Percentiles rank a stretch among this genome's conserved stretches.
These are phyloP conservation scores for Lepidocyrtoides sp. DNA, from an alignment of 2,888 invertebrate species.

Conservation along the genomic window DNA sequence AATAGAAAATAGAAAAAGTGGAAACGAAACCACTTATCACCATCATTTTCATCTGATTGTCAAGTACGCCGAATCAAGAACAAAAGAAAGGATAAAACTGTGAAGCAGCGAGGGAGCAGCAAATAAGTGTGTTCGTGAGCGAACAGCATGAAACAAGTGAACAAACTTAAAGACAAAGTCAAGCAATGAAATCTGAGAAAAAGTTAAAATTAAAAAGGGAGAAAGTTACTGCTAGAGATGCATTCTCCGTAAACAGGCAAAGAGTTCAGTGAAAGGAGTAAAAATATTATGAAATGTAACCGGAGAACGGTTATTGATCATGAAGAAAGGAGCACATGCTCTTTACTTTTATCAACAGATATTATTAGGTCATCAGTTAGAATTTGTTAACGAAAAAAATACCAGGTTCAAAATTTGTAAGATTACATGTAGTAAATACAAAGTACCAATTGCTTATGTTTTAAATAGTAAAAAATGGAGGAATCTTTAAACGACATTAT, in stretches of 20 bases:
- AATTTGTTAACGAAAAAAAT: too few species aligned
- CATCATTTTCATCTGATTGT: conserved; percentile 22
- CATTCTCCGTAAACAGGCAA: background rate
- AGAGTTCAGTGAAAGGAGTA: too few species aligned
- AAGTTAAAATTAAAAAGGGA: conserved; percentile 39
- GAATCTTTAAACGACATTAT: background rate
- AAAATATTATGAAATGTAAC: too few species aligned
- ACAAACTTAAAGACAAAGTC: conserved; percentile 1
- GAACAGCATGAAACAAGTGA: background rate
- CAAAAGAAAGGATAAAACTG: background rate
- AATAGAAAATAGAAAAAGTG: background rate
- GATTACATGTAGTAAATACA: too few species aligned
- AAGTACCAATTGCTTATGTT: too few species aligned
- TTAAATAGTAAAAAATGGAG: too few species aligned
- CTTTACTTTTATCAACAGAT: too few species aligned
- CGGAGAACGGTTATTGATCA: too few species aligned
- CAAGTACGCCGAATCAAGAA: background rate
- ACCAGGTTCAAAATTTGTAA: too few species aligned
- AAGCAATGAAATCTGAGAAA: background rate
- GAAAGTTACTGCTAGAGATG: background rate
- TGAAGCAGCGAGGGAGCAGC: too few species aligned
- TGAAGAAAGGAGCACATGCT: too few species aligned
- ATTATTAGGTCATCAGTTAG: too few species aligned
- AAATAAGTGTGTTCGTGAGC: background rate
- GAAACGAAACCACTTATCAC: conserved; percentile 25